Base-by-base conservation (phyloP, 2,888 invertebrate species). In the Nemurella pictetii region DNA sequence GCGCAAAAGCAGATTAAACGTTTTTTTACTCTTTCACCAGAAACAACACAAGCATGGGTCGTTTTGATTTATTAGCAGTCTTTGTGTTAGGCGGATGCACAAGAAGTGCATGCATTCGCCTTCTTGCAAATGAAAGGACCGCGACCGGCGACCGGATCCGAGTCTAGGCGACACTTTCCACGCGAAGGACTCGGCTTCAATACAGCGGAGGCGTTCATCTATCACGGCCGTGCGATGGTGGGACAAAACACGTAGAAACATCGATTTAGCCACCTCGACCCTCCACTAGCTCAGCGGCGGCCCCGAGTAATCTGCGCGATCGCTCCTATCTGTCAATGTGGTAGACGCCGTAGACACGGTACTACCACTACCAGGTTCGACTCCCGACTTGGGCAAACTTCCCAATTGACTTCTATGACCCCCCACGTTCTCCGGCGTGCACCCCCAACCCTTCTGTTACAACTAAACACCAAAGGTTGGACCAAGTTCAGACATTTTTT, bases 401-500 rank as follows among this genome's bases (percentile, higher is more conserved):
- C 78, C 78, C 78, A 78, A 78, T 78, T 78, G 78, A 78, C 78
- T 78, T 30, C 78, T 29, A 75, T 29, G 9, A 12, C 55, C 12
- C n/a, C 27, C 25, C 75, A 26, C 55, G 20, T 55, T 7, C 55
- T 15, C 55, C 5, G 55, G 9, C 26, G 1, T 26, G 25, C 78
- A 29, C 78, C 27, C 29, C 78, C 5, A 78, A n/a, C 20, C 55
- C 55, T 55, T 20, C 55, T 20, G 55, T 55, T 1, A 29, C 28
- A 78, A 5, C 78, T n/a, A 78, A 78, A 29, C 28, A 78, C 78
- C 78, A 78, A 29, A 78, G 78, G 29, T 78, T 78, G 78, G 78
- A 30, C 30, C 4, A 78, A 78, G 78, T 78, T 78, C 78, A 78
- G 78, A 78, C 78, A 78, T 27, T 78, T 78, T 78, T 78, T 78